These are phyloP conservation scores for Gerris buenoi DNA, from an alignment of 1,140 invertebrate genomes.

Conservation along the genomic window DNA sequence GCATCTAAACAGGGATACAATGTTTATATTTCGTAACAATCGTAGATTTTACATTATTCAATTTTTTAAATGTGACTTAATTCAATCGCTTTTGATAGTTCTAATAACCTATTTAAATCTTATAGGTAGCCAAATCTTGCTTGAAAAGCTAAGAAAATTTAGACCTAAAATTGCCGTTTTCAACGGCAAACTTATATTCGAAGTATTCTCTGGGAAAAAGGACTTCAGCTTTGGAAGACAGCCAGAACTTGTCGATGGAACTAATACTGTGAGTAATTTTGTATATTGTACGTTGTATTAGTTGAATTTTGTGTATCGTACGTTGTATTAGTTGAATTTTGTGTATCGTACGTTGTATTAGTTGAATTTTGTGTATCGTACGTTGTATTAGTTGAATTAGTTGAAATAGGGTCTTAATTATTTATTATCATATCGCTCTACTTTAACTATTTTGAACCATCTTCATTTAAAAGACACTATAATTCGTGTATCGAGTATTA, in stretches of 20 bases:
- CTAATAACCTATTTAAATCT: too few relatives aligned
- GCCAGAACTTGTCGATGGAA: slow-evolving; percentile 78
- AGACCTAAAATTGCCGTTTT: slow-evolving; percentile 94
- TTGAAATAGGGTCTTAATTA: too few relatives aligned
- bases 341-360: slow-evolving; percentile 16
- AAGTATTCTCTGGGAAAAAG: slow-evolving; percentile 92
- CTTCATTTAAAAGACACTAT: too few relatives aligned
- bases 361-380: slow-evolving; percentile 11
- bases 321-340: slow-evolving; percentile 13
- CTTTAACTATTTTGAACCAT: too few relatives aligned
- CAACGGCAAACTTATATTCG: slow-evolving; percentile 95
- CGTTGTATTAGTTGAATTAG: slow-evolving; percentile 16
- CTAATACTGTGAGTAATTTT: slow-evolving; percentile 65
- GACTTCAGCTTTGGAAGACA: slow-evolving; percentile 94
- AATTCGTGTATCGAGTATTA: too few relatives aligned
- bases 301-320: slow-evolving; percentile 11
- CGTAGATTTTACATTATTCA: too few relatives aligned
- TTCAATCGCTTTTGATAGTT: too few relatives aligned
- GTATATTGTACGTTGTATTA: slow-evolving; percentile 16
- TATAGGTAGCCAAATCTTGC: slow-evolving; percentile 64
- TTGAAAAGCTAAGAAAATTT: slow-evolving; percentile 83
- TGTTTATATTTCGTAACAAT: too few relatives aligned
- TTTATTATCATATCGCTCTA: too few relatives aligned
- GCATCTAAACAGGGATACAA: too few relatives aligned
- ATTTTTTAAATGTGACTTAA: too few relatives aligned